Evolutionary conservation across 2,797 vertebrate species (phyloP), one percentile per base, ranked within the genome.

Genomic region (Sphenopsis melanotis): DNA sequence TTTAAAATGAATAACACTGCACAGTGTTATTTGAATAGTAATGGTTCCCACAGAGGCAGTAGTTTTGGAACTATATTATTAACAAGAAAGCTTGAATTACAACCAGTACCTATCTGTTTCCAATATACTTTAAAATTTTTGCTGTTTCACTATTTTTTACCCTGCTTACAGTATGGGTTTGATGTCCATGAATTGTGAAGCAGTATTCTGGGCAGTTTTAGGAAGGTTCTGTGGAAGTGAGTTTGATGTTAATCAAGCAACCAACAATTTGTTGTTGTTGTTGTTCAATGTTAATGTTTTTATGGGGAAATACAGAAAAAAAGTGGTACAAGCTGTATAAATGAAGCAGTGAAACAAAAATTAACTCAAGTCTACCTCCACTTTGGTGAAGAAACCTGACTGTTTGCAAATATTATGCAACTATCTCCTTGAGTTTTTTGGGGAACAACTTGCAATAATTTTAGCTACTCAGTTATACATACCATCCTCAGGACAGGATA

Each of bases 81-180:
- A 89, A 32, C 61, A 91, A 89, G 68, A 87, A 93, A 79, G 20
- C 49, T 93, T 96, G 55, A 94, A 81, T 94, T 95, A 86, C 18
- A 30, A 82, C 63, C 56, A 64, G 52, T 79, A 65, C 42, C 66
- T 55, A 22, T 37, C 32, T 42, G 30, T 70, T 83, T 94, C 37
- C 47, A 90, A 84, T 74, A 71, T 36, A 57, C 47, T 82, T 89
- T 19, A 20, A 92, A 96, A 80, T 65, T 79, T 50, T 65, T 72
- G 12, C 26, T 76, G 57, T 60, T 94, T 81, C 59, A 59, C 55
- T 42, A 32, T 59, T 92, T 86, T 80, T 93, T 37, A 83, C 37
- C 19, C 19, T 52, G 11, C 36, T 46, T 89, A 70, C 81, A 87
- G 34, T 34, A 49, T 49, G 39, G n/a, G 26, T 83, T 79, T 57